Evolutionary conservation across 2,113 vertebrate genomes (phyloP).

Genomic region (Nesospiza acunhae): DNA sequence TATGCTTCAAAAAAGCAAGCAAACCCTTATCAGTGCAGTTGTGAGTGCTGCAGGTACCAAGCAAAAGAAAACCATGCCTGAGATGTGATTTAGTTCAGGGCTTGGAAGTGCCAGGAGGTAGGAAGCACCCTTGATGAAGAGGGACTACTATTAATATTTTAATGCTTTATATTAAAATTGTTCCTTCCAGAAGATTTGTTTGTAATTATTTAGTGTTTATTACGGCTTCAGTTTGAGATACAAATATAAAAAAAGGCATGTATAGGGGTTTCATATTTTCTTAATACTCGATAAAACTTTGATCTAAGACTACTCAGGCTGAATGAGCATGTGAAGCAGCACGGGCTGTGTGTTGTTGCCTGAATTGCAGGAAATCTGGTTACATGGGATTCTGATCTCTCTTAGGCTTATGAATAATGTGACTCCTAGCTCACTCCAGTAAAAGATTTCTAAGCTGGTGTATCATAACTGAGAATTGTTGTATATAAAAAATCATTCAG

Average conservation of each 20-base stretch:
- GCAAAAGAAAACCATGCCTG: neutral
- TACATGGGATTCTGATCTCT: neutral
- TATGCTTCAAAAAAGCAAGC: neutral
- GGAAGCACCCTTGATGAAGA: neutral
- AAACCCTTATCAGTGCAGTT: neutral
- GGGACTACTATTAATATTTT: neutral
- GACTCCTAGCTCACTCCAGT: neutral
- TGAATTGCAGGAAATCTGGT: neutral
- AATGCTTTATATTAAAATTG: neutral
- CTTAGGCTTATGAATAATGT: neutral
- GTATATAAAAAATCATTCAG: neutral
- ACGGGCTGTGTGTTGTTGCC: neutral
- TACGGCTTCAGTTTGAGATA: neutral
- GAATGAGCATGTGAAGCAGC: neutral
- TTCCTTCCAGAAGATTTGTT: neutral
- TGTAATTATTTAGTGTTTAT: neutral
- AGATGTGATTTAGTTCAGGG: fast-evolving
- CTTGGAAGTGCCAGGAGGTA: neutral
- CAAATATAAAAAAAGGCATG: neutral
- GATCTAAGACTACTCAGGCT: neutral
- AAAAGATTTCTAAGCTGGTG: neutral
- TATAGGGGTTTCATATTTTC: neutral
- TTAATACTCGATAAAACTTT: neutral
- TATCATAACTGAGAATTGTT: neutral
- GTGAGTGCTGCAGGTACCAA: neutral